Conservation (phyloP, 1,140 invertebrate genomes). For the Drosophila busckii region DNA sequence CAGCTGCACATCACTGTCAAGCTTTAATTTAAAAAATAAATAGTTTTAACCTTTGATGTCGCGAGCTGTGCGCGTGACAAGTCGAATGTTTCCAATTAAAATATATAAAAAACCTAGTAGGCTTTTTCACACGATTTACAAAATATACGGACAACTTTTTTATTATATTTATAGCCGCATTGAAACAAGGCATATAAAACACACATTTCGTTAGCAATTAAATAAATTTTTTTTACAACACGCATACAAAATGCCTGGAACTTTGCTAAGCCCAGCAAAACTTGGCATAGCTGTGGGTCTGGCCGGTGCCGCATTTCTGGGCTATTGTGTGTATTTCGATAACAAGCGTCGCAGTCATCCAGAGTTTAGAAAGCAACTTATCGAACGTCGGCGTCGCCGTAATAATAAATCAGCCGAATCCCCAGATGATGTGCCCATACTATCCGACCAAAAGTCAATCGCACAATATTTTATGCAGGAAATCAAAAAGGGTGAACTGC, state of each 20-base stretch:
- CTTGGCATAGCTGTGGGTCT: slow-evolving; percentile 89
- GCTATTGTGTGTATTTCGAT: slow-evolving; percentile 99
- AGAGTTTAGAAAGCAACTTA: slow-evolving; percentile 90
- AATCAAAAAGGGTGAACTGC: slow-evolving; percentile 92
- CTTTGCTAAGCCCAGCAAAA: slow-evolving; percentile 31
- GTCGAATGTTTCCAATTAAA: no score
- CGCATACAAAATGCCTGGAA: slow-evolving; percentile 59
- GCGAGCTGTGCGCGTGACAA: no score
- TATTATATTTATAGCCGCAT: no score
- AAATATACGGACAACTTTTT: background rate
- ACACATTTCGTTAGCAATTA: slow-evolving; percentile 10
- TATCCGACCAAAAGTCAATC: slow-evolving; percentile 81
- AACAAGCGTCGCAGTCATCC: slow-evolving; percentile 94
- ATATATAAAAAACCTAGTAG: background rate
- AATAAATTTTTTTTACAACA: slow-evolving; percentile 34
- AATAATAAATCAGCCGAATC: slow-evolving; percentile 31
- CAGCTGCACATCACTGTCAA: no score
- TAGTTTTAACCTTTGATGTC: no score
- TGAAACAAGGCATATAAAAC: no score
- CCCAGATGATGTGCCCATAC: slow-evolving; percentile 88
- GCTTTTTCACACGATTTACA: no score
- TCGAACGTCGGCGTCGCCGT: slow-evolving; percentile 43
- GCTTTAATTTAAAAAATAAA: no score
- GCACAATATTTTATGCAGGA: slow-evolving; percentile 81
- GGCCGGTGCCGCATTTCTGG: slow-evolving; percentile 91